Conservation (phyloP, 2,888 invertebrate species). For the Phortica okadai region DNA sequence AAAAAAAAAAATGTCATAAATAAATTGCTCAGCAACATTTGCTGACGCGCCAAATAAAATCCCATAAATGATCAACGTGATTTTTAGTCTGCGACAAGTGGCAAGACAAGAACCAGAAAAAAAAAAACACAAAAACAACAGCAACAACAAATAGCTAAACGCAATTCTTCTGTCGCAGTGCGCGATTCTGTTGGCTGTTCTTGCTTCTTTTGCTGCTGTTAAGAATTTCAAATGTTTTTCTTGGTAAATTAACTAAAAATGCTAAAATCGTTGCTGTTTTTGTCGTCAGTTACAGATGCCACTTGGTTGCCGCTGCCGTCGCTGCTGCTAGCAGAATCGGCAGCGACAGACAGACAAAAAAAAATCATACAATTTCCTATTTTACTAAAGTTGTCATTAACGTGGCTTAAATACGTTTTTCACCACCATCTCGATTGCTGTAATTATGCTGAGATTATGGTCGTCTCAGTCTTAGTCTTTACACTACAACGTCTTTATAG, state of each 20-base stretch:
- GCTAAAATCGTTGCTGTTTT: constrained; percentile 64
- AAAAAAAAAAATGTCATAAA: constrained; percentile 62
- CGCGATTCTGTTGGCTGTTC: constrained; percentile 26
- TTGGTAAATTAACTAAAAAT: constrained; percentile 75
- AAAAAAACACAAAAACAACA: constrained; percentile 12
- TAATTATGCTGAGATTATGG: constrained; percentile 57
- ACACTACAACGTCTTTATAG: not conserved
- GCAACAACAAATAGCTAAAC: constrained; percentile 38
- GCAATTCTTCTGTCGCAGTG: not conserved
- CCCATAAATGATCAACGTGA: constrained; percentile 73
- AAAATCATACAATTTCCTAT: constrained; percentile 54
- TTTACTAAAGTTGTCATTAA: constrained; percentile 57
- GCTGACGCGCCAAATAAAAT: constrained; percentile 74
- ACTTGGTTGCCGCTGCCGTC: not conserved
- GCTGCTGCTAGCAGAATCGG: not conserved
- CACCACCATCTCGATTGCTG: constrained; percentile 42
- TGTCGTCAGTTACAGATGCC: constrained; percentile 18
- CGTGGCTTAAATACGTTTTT: constrained; percentile 57
- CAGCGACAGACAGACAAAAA: not conserved
- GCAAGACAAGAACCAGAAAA: constrained; percentile 4
- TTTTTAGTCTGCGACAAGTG: constrained; percentile 56
- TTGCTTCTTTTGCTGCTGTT: constrained; percentile 40
- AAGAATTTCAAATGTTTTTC: constrained; percentile 69
- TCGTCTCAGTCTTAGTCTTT: constrained; percentile 6
- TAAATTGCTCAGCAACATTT: constrained; percentile 70